Base-by-base conservation (phyloP, 2,113 vertebrate species). In the Trogon surrucura region DNA sequence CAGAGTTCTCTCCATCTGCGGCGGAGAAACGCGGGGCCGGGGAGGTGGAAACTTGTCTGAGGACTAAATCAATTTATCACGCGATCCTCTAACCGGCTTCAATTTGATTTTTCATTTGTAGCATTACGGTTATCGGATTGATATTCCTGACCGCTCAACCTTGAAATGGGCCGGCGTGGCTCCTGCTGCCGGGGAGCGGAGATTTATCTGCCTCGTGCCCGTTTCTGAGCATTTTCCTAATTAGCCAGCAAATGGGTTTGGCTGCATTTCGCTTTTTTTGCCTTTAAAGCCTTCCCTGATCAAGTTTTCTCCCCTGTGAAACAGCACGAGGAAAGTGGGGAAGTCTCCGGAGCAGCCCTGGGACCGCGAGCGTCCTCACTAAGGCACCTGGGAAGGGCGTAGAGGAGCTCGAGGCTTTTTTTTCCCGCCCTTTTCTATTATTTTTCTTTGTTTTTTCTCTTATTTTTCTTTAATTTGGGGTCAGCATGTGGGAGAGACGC, bases 51-150 rank as follows among this genome's bases (percentile, higher is more conserved):
- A 16, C 5, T 58, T 78, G 48, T 89, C 74, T 2, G 4, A 3
- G 67, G 41, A 19, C 64, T 94, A 65, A 84, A 82, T 91, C 95
- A 82, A 85, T 94, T 93, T 95, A 56, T 80, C 73, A 88, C 64
- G 71, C 2, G 9, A 51, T 14, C 29, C 27, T 70, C 56, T 58
- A 83, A 62, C 4, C 2, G 50, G 10, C 89, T 91, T 48, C 48
- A 21, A 60, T 90, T 80, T 87, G 69, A 91, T 91, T 95, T 41
- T 95, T 95, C 86, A 88, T 92, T 96, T 95, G 91, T 77, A 69
- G 77, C 71, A 65, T 86, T 64, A 79, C 86, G 83, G 74, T 93
- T 74, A 93, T 95, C 89, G 79, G 88, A 95, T 88, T 93, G 91
- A 93, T 90, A 88, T 92, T 95, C 93, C 84, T 7, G 34, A 75